Percentiles rank a stretch among this genome's conserved stretches.
phyloP scores from a whole-genome alignment of 64 coral and sea anemone genomes.

The Montipora cactus region DNA sequence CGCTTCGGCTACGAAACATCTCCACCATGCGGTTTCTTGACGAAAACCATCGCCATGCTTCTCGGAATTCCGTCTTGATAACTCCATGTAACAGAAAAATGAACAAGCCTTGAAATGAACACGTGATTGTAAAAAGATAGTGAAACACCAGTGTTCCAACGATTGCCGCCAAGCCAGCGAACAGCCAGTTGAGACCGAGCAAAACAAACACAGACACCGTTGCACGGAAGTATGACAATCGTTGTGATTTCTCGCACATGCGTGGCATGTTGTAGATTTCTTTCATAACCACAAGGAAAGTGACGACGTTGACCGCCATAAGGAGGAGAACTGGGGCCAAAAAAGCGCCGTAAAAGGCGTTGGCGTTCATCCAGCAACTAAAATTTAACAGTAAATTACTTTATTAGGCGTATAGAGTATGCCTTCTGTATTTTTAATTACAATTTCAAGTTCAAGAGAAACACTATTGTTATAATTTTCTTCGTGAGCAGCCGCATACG shows the following conservation, averaged over 20 bases:
- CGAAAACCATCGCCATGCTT: conserved; percentile 74
- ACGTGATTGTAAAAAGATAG: conserved; percentile 92
- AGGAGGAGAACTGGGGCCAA: conserved; percentile 87
- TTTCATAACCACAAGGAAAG: conserved; percentile 82
- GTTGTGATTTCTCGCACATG: conserved; percentile 62
- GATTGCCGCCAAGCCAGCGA: conserved; percentile 84
- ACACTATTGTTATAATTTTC: too few species aligned
- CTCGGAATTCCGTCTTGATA: conserved; percentile 89
- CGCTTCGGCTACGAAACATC: conserved; percentile 51
- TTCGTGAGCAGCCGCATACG: too few species aligned
- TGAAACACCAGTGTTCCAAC: conserved; percentile 78
- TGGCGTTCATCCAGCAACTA: conserved; percentile 86
- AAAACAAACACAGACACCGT: conserved; percentile 84
- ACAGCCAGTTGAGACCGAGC: conserved; percentile 92
- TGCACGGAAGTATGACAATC: conserved; percentile 75
- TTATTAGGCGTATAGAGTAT: too few species aligned
- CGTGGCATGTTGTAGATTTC: conserved; percentile 83
- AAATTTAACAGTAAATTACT: not conserved
- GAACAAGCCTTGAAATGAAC: conserved; percentile 89
- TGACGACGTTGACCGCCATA: conserved; percentile 71
- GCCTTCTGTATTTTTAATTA: too few species aligned
- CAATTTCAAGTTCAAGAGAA: too few species aligned
- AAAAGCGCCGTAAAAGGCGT: conserved; percentile 86
- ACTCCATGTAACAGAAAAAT: conserved; percentile 93
- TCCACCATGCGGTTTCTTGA: conserved; percentile 72